phyloP scores from a whole-genome alignment of 2,797 vertebrate genomes.

The Xenopus petersii region DNA sequence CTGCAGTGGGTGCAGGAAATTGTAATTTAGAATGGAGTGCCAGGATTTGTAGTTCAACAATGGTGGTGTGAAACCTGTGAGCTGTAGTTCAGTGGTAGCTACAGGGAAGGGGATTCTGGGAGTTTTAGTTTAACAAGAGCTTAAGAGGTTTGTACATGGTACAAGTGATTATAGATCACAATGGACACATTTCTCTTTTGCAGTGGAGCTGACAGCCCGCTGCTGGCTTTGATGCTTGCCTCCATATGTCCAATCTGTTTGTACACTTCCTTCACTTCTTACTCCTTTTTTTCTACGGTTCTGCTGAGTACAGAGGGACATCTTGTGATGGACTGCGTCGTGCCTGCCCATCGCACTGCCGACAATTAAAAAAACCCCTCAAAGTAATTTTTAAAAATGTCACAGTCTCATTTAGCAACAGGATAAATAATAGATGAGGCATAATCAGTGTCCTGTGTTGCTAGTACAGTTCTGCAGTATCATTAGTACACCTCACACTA shows the following conservation, averaged over 20 bases:
- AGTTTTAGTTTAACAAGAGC: too few species aligned
- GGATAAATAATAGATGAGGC: conserved; percentile 99
- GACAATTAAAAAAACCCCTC: conserved; percentile 90
- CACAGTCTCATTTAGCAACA: conserved; percentile 93
- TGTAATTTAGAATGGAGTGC: too few species aligned
- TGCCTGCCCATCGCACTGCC: conserved; percentile 72
- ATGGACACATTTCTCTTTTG: conserved; percentile 8
- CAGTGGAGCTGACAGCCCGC: not conserved
- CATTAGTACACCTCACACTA: conserved; percentile 82
- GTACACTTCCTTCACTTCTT: conserved; percentile 2
- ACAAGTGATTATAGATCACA: conserved; percentile 19
- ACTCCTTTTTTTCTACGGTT: not conserved
- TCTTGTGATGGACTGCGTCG: conserved; percentile 11
- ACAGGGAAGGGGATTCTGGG: too few species aligned
- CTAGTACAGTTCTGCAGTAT: conserved; percentile 84
- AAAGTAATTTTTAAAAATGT: conserved; percentile 95
- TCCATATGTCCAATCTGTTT: not conserved
- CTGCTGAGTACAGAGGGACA: conserved; percentile 4
- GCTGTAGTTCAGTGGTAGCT: too few species aligned
- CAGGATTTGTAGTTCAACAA: too few species aligned
- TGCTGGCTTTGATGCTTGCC: conserved; percentile 11
- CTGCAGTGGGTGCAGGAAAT: too few species aligned
- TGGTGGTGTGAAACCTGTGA: too few species aligned
- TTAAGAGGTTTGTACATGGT: too few species aligned
- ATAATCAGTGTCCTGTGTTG: conserved; percentile 96